Percentiles rank a stretch among this genome's conserved stretches.
phyloP scores from a whole-genome alignment of 2,113 vertebrate genomes.

The Myotis yumanensis region DNA sequence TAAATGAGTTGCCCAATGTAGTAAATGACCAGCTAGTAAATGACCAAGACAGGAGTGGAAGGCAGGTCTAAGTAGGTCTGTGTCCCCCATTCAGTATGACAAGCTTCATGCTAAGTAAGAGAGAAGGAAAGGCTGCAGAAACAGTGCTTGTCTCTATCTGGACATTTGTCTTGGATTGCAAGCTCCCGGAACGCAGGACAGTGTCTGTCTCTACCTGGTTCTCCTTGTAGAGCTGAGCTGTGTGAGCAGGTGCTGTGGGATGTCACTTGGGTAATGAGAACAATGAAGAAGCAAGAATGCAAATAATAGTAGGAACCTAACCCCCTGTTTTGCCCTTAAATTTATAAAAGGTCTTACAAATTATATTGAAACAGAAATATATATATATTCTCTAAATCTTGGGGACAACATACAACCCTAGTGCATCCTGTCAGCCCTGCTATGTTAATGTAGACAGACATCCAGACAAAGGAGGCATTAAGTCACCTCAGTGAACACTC shows the following conservation, averaged over 20 bases:
- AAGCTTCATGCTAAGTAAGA: not conserved
- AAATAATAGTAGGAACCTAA: not conserved
- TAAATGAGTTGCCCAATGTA: not conserved
- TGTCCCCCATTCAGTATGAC: not conserved
- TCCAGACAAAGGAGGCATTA: not conserved
- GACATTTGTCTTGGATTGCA: not conserved
- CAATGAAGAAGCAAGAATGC: not conserved
- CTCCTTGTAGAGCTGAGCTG: not conserved
- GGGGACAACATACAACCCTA: not conserved
- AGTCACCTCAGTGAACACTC: not conserved
- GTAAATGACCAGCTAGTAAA: not conserved
- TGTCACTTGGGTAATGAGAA: not conserved
- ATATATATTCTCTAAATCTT: not conserved
- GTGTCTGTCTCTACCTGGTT: not conserved
- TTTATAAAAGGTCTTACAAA: not conserved
- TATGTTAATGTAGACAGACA: not conserved
- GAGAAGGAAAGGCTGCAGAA: not conserved
- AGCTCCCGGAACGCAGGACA: not conserved
- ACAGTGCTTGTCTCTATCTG: not conserved
- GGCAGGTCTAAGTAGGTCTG: not conserved
- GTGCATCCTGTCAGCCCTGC: not conserved
- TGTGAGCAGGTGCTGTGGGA: not conserved
- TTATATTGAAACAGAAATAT: not conserved
- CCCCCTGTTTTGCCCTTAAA: not conserved
- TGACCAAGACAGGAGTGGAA: not conserved